Conservation (phyloP, 2,888 invertebrate species). For the Apoda limacodes region DNA sequence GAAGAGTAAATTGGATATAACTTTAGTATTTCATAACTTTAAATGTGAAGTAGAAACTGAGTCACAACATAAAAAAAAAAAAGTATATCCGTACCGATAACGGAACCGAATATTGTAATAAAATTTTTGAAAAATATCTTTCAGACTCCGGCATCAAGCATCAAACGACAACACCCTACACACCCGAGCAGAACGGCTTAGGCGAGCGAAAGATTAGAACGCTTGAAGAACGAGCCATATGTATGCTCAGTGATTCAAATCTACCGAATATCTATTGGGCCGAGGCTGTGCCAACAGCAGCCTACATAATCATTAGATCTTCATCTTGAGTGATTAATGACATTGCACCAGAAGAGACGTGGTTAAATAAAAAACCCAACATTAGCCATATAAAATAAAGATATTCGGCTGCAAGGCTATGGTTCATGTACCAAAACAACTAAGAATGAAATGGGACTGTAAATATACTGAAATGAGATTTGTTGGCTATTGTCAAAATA, state of each 20-base stretch:
- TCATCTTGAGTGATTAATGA: no score
- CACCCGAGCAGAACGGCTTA: slow-evolving; percentile 27
- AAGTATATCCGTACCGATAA: slow-evolving; percentile 10
- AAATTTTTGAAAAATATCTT: slow-evolving; percentile 9
- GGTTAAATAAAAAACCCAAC: no score
- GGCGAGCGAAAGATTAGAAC: slow-evolving; percentile 11
- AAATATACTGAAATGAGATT: no score
- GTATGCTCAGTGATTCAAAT: slow-evolving; percentile 17
- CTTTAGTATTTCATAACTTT: slow-evolving; percentile 18
- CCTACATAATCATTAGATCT: no score
- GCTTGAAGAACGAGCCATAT: slow-evolving; percentile 10
- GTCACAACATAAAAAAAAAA: slow-evolving; percentile 22
- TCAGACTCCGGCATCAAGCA: slow-evolving; percentile 23
- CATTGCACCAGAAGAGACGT: no score
- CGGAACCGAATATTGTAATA: slow-evolving; percentile 13
- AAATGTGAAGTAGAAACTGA: slow-evolving; percentile 25
- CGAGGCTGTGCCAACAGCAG: no score
- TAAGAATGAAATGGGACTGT: no score
- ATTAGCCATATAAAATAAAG: no score
- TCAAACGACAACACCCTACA: slow-evolving; percentile 23
- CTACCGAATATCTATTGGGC: no score
- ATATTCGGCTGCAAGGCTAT: no score
- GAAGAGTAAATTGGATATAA: slow-evolving; percentile 13
- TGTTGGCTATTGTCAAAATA: no score
- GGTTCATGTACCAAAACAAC: no score